Evolutionary conservation across 2,113 vertebrate species (phyloP).

Genomic region (Eleginops maclovinus): DNA sequence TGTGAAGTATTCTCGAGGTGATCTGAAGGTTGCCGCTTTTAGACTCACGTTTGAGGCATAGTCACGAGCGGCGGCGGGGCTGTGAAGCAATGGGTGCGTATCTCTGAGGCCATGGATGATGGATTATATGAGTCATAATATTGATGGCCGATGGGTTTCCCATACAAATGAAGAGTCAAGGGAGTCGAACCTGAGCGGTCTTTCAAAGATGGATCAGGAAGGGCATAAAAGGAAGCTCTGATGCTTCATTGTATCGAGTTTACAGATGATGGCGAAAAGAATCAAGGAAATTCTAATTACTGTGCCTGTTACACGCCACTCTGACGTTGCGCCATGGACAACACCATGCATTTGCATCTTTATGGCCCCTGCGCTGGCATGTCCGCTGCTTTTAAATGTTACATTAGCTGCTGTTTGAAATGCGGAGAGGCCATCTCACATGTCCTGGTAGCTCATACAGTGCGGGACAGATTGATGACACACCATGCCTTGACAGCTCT

Average conservation of each 20-base stretch:
- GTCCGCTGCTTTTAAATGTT: slow-evolving; percentile 22
- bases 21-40: slow-evolving; percentile 55
- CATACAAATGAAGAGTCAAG: slow-evolving; percentile 62
- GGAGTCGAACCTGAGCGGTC: slow-evolving; percentile 52
- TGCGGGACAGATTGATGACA: slow-evolving; percentile 59
- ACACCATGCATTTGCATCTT: slow-evolving; percentile 23
- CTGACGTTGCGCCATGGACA: background rate
- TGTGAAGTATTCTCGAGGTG: slow-evolving; percentile 24
- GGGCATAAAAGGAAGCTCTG: slow-evolving; percentile 22
- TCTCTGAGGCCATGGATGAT: slow-evolving; percentile 52
- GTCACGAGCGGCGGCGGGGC: slow-evolving; percentile 36
- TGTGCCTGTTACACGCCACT: background rate
- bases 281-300: slow-evolving; percentile 15
- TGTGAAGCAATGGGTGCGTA: slow-evolving; percentile 34
- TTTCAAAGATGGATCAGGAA: slow-evolving; percentile 36
- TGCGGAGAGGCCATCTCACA: slow-evolving; percentile 31
- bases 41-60: slow-evolving; percentile 33
- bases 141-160: slow-evolving; percentile 57
- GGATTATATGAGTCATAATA: slow-evolving; percentile 58
- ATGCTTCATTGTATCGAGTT: background rate
- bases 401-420: slow-evolving; percentile 27
- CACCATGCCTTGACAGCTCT: slow-evolving; percentile 37
- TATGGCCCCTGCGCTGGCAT: background rate
- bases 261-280: background rate
- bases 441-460: slow-evolving; percentile 37